Percentiles rank a stretch among this genome's conserved stretches.
Evolutionary conservation across 2,888 invertebrate genomes (phyloP).

Genomic region (Acleris holmiana): DNA sequence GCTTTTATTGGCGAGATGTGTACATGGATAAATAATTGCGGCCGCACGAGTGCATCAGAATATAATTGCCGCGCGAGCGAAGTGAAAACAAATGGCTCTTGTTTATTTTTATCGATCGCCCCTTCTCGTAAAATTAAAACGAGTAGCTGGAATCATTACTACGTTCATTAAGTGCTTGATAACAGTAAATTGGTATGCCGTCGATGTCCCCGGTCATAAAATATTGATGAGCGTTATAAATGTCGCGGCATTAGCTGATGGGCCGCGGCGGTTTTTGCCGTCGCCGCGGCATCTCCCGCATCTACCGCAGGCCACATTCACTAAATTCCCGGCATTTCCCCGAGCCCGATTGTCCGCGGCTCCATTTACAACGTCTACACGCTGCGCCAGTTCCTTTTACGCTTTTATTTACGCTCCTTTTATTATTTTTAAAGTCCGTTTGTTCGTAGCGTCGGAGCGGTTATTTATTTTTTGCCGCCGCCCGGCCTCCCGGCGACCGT

Average conservation of each 20-base stretch:
- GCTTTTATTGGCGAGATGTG: slow-evolving; percentile 62
- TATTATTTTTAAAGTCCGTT: slow-evolving; percentile 84
- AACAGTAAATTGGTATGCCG: slow-evolving; percentile 35
- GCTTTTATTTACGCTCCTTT: slow-evolving; percentile 84
- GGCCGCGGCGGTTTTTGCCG: slow-evolving; percentile 34
- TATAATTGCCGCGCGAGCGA: slow-evolving; percentile 30
- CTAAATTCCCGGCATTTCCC: slow-evolving; percentile 80
- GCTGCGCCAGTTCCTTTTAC: slow-evolving; percentile 83
- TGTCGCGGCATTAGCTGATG: slow-evolving; percentile 73
- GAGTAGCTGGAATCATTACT: slow-evolving; percentile 24
- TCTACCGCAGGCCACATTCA: slow-evolving; percentile 76
- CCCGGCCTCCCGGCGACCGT: slow-evolving; percentile 83
- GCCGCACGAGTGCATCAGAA: slow-evolving; percentile 49
- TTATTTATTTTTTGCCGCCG: slow-evolving; percentile 81
- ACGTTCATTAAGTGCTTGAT: slow-evolving; percentile 28
- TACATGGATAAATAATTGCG: slow-evolving; percentile 68
- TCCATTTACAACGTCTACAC: slow-evolving; percentile 84
- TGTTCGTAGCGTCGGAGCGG: slow-evolving; percentile 81
- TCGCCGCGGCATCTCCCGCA: slow-evolving; percentile 54
- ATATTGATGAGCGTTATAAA: slow-evolving; percentile 35
- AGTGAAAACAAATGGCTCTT: slow-evolving; percentile 31
- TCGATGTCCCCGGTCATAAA: slow-evolving; percentile 35
- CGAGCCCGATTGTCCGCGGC: slow-evolving; percentile 81
- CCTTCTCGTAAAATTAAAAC: slow-evolving; percentile 29
- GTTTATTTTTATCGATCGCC: slow-evolving; percentile 27